Evolutionary conservation across 2,888 invertebrate species (phyloP).

Genomic region (Mesorhabditis belari): DNA sequence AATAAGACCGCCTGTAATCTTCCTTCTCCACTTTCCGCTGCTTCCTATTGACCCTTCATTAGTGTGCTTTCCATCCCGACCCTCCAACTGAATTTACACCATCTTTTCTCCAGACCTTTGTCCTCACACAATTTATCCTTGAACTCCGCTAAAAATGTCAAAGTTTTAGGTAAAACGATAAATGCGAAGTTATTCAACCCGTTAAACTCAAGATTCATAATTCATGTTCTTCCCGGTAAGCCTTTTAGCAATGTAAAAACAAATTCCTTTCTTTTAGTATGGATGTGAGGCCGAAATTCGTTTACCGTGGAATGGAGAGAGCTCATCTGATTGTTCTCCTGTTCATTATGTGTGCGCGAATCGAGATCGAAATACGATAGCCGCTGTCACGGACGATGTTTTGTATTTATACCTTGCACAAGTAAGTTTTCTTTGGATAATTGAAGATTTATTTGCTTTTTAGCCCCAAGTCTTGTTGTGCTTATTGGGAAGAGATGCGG

Average conservation of each 20-base stretch:
- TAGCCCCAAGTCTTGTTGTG: constrained; percentile 46
- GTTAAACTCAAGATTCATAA: background rate
- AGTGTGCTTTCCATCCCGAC: too few species aligned
- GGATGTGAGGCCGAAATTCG: constrained; percentile 20
- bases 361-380: constrained; percentile 43
- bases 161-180: too few species aligned
- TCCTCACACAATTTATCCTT: too few species aligned
- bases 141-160: too few species aligned
- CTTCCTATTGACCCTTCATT: too few species aligned
- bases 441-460: constrained; percentile 5
- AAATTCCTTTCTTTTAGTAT: constrained; percentile 16
- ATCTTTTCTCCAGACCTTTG: too few species aligned
- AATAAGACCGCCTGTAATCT: too few species aligned
- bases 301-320: constrained; percentile 14
- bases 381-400: constrained; percentile 27
- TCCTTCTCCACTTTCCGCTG: too few species aligned
- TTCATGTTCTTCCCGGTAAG: background rate
- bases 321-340: background rate
- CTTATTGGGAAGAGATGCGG: constrained; percentile 22
- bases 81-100: too few species aligned
- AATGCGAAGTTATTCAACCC: too few species aligned
- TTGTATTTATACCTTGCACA: constrained; percentile 44
- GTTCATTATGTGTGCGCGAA: constrained; percentile 35
- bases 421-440: constrained; percentile 16
- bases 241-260: background rate